These are phyloP conservation scores for Rhinichthys osculus DNA, from an alignment of 2,797 vertebrate species.

Conservation along the genomic window DNA sequence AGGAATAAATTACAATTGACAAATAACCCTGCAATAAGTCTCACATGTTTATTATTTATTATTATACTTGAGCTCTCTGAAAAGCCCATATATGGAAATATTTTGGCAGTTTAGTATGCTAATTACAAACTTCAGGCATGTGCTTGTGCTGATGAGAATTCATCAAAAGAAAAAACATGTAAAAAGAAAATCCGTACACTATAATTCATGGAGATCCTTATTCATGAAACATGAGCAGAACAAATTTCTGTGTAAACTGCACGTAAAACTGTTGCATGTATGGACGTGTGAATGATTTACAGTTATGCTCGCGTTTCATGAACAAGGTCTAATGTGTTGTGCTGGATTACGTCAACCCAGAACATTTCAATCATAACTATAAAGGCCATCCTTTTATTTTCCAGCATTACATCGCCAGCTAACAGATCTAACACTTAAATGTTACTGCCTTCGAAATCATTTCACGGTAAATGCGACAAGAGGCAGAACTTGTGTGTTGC, in stretches of 20 bases:
- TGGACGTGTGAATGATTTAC: not conserved
- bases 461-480: conserved; percentile 4
- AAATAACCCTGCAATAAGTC: not conserved
- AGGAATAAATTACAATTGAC: not conserved
- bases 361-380: conserved; percentile 22
- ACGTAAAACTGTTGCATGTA: conserved; percentile 1
- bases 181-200: not conserved
- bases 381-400: not conserved
- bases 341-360: not conserved
- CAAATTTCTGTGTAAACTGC: conserved; percentile 2
- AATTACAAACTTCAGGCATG: not conserved
- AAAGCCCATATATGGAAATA: not conserved
- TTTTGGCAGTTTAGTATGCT: not conserved
- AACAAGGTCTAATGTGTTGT: not conserved
- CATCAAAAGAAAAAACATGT: not conserved
- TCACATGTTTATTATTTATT: not conserved
- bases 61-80: not conserved
- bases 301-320: not conserved
- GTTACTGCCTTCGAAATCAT: not conserved
- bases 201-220: conserved; percentile 8
- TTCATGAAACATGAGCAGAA: not conserved
- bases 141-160: not conserved
- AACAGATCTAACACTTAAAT: not conserved
- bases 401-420: not conserved
- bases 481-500: conserved; percentile 32